phyloP scores from a whole-genome alignment of 1,140 invertebrate genomes.

The Drosophila mojavensis region DNA sequence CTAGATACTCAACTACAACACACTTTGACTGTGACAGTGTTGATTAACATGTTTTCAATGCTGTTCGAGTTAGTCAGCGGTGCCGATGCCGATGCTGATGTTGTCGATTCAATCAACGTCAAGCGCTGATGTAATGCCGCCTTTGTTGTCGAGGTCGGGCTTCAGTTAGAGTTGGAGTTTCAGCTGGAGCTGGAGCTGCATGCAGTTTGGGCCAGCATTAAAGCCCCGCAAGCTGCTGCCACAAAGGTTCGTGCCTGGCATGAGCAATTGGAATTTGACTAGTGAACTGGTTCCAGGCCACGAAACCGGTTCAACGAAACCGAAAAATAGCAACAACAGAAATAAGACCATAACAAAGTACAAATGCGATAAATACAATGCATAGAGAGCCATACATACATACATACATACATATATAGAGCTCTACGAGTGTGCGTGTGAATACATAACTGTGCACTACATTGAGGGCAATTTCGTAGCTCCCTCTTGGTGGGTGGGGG shows the following conservation, averaged over 20 bases:
- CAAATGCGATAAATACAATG: constrained; percentile 11
- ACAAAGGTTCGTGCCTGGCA: constrained; percentile 49
- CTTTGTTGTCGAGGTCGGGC: constrained; percentile 51
- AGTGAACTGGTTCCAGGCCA: constrained; percentile 51
- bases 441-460: constrained; percentile 1
- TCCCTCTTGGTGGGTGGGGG: not conserved
- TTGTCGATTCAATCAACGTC: constrained; percentile 50
- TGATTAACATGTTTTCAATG: constrained; percentile 44
- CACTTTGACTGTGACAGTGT: constrained; percentile 7
- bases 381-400: not conserved
- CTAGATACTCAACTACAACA: constrained; percentile 3
- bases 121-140: constrained; percentile 51
- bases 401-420: not conserved
- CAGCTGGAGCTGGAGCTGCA: constrained; percentile 1
- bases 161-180: constrained; percentile 8
- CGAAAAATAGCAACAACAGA: constrained; percentile 35
- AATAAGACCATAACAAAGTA: constrained; percentile 42
- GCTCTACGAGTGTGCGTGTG: not conserved
- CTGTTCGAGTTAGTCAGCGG: constrained; percentile 38
- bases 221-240: constrained; percentile 20
- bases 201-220: constrained; percentile 30
- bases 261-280: constrained; percentile 49
- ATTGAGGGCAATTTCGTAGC: not conserved
- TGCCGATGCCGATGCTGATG: not conserved
- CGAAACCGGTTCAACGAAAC: constrained; percentile 56